These are phyloP conservation scores for Trichoplusia ni DNA, from an alignment of 1,140 invertebrate genomes.

Conservation along the genomic window DNA sequence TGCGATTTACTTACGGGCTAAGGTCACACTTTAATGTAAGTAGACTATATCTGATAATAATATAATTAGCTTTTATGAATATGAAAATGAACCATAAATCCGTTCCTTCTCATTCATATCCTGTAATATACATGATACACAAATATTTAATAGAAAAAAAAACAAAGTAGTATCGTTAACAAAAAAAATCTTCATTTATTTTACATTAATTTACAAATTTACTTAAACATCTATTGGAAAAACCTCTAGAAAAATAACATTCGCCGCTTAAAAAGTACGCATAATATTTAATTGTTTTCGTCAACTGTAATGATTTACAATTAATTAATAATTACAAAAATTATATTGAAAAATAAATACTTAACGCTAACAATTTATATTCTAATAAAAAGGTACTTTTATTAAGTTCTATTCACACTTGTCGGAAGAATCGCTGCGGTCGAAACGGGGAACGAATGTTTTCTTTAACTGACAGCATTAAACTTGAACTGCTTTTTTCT, in stretches of 20 bases:
- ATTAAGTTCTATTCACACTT: constrained; percentile 59
- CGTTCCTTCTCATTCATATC: too few species aligned
- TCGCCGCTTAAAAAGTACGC: constrained; percentile 45
- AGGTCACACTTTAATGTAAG: too few species aligned
- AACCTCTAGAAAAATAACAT: constrained; percentile 74
- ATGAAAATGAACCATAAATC: too few species aligned
- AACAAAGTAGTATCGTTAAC: constrained; percentile 59
- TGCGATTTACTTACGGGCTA: too few species aligned
- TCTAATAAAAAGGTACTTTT: constrained; percentile 77
- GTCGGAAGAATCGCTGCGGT: constrained; percentile 63
- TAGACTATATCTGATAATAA: too few species aligned
- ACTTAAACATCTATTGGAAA: constrained; percentile 53
- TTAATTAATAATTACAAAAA: constrained; percentile 33
- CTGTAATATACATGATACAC: background rate
- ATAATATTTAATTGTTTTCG: constrained; percentile 29
- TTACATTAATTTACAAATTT: constrained; percentile 79
- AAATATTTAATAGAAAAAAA: constrained; percentile 14
- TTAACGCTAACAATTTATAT: constrained; percentile 70
- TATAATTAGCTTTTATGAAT: too few species aligned
- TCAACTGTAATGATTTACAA: constrained; percentile 29
- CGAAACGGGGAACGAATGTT: constrained; percentile 49
- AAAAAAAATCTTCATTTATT: constrained; percentile 79
- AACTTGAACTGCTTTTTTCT: background rate
- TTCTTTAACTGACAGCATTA: background rate
- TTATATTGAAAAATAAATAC: constrained; percentile 43